Conservation (phyloP, 2,797 vertebrate species). For the Sibirionetta formosa region DNA sequence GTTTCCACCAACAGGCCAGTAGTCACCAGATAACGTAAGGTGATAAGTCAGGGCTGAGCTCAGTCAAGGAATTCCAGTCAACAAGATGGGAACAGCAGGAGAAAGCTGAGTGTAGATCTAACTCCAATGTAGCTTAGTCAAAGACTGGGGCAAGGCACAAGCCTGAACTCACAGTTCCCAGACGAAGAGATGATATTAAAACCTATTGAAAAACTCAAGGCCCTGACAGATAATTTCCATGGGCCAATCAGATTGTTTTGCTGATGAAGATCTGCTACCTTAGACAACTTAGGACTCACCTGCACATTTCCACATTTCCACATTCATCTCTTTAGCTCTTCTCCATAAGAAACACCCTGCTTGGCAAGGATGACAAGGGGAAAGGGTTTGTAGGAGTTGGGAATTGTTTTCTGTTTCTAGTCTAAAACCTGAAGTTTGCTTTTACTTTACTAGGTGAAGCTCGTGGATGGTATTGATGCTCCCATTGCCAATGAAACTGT, state of each 20-base stretch:
- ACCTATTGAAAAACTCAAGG: neutral
- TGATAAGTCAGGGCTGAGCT: neutral
- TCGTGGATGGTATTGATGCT: slow-evolving; percentile 66
- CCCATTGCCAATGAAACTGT: slow-evolving; percentile 73
- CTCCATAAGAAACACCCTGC: neutral
- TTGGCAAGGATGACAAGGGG: neutral
- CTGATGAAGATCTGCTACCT: neutral
- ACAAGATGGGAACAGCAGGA: neutral
- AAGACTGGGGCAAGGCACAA: neutral
- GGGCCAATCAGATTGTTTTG: neutral
- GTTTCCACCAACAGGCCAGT: neutral
- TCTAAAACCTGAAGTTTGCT: neutral
- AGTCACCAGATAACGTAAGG: neutral
- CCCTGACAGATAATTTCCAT: neutral
- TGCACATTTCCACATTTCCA: neutral
- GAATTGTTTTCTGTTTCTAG: neutral
- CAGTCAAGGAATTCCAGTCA: neutral
- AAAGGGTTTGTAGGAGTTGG: neutral
- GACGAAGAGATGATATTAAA: neutral
- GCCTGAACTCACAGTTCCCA: neutral
- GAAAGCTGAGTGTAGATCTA: neutral
- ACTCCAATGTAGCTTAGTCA: neutral
- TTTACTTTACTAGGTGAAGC: slow-evolving; percentile 68
- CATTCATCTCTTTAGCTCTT: neutral
- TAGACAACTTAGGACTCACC: neutral